phyloP scores from a whole-genome alignment of 2,888 invertebrate species.

The Diadegma fenestrale region DNA sequence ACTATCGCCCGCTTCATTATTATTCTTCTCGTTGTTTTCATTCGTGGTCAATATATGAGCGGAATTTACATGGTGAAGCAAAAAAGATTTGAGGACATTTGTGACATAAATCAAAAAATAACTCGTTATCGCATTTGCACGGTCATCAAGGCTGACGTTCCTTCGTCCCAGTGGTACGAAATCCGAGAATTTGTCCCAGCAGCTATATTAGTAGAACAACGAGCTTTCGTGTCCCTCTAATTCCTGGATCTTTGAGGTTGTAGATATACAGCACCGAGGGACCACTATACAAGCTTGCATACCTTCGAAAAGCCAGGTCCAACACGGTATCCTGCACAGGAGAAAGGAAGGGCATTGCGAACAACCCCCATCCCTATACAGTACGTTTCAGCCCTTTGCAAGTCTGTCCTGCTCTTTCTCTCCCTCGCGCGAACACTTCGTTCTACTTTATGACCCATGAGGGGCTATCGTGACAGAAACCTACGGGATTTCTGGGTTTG shows the following conservation, averaged over 20 bases:
- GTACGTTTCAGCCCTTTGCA: too few species aligned
- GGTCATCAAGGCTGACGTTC: slow-evolving; percentile 14
- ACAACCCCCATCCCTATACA: not conserved
- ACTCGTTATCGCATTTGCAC: not conserved
- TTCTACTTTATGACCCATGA: slow-evolving; percentile 1
- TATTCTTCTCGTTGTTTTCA: not conserved
- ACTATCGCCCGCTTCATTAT: not conserved
- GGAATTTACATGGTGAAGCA: not conserved
- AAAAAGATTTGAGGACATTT: not conserved
- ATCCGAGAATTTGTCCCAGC: slow-evolving; percentile 31
- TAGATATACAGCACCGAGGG: slow-evolving; percentile 1
- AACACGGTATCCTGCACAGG: not conserved
- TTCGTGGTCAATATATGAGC: not conserved
- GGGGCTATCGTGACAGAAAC: not conserved
- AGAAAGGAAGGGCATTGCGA: not conserved
- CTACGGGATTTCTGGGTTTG: not conserved
- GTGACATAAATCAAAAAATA: not conserved
- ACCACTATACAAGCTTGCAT: slow-evolving; percentile 16
- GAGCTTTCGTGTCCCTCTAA: slow-evolving; percentile 27
- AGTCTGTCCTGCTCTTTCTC: not conserved
- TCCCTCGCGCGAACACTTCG: not conserved
- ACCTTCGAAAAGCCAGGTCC: not conserved
- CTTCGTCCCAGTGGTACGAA: not conserved
- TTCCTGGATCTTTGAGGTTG: slow-evolving; percentile 11
- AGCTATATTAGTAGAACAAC: slow-evolving; percentile 10